Base-by-base conservation (phyloP, 2,113 vertebrate genomes). In the Pithys albifrons region DNA sequence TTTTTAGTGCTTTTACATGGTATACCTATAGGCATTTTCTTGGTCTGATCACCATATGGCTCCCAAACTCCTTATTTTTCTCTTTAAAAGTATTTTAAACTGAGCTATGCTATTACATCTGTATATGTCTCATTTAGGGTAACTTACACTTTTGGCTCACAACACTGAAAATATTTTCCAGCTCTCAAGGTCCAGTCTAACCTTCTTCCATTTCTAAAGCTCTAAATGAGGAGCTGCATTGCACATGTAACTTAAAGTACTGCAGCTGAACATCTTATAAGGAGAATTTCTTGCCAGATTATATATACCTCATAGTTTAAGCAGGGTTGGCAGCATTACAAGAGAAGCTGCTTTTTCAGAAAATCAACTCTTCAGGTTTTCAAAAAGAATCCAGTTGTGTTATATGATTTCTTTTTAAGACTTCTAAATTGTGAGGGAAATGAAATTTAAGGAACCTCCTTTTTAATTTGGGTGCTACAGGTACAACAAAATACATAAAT, bases 41-140 rank as follows among this genome's bases (percentile, higher is more conserved):
- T 35, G 84, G 92, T 96, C 80, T 93, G 90, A 97, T 96, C 75
- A 45, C 92, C 93, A 96, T 96, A 95, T 96, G 96, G 92, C 85
- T 96, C 65, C 76, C 83, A 85, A 96, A 91, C 83, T 94, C 54
- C 83, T 87, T 94, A 91, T 94, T 96, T 96, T 92, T 92, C 95
- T 73, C 37, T 93, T 93, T 87, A 89, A 64, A 96, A 92, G 83
- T 95, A 96, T 94, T 95, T 97, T 92, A 92, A 95, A 92, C 79
- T 72, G 76, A 95, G 77, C 90, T 96, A 69, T 95, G 93, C 95
- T 95, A 82, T 97, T 96, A 96, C 96, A 93, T 96, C 91, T 96
- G 88, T 94, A 19, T 96, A 95, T 93, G 96, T 96, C 96, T 95
- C 95, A 75, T 96, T 97, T 96, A 96, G 93, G 86, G 88, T 96